phyloP scores from a whole-genome alignment of 2,113 vertebrate species.

The Bombycilla garrulus region DNA sequence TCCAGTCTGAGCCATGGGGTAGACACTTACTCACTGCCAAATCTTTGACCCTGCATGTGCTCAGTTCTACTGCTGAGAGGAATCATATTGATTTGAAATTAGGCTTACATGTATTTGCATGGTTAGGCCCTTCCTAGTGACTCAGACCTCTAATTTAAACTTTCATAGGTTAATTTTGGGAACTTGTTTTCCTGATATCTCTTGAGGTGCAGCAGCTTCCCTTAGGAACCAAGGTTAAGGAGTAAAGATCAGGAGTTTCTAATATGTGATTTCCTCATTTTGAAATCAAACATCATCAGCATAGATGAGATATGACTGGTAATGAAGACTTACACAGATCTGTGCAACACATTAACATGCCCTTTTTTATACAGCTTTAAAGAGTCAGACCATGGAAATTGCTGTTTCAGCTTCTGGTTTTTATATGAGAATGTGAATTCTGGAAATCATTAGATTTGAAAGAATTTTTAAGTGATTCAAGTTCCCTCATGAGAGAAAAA shows the following conservation, averaged over 20 bases:
- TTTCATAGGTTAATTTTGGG: neutral
- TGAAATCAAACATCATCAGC: neutral
- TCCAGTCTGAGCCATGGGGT: neutral
- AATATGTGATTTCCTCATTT: neutral
- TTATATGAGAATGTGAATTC: neutral
- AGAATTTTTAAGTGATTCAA: neutral
- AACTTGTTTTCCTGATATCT: neutral
- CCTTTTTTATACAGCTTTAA: neutral
- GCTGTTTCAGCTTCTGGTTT: neutral
- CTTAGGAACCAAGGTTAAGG: neutral
- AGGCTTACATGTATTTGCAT: neutral
- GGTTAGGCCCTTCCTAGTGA: neutral
- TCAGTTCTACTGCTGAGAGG: neutral
- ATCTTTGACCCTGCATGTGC: neutral
- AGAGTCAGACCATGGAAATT: neutral
- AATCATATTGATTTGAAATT: neutral
- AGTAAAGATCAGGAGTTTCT: neutral
- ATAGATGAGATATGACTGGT: neutral
- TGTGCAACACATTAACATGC: neutral
- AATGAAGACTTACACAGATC: neutral
- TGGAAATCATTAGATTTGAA: neutral
- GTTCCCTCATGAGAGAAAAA: neutral
- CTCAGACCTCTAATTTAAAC: neutral
- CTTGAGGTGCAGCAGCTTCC: neutral
- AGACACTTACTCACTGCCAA: neutral